Evolutionary conservation across 2,113 vertebrate species (phyloP).

Genomic region (Micromys minutus): DNA sequence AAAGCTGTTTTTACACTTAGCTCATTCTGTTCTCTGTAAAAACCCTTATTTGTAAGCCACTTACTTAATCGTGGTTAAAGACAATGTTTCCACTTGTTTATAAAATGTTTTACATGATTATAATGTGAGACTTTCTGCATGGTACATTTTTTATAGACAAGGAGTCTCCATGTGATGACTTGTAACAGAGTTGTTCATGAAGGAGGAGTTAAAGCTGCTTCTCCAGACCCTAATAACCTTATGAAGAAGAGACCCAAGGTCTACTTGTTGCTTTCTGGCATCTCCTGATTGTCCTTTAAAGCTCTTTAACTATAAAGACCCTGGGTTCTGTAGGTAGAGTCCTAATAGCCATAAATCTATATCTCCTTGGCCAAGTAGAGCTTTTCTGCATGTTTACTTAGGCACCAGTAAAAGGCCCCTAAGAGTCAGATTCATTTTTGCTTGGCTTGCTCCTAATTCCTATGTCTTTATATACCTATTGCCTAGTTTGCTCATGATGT

Average conservation of each 20-base stretch:
- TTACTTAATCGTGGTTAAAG: constrained; percentile 75
- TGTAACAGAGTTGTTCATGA: constrained; percentile 59
- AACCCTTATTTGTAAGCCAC: constrained; percentile 62
- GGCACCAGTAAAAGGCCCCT: constrained; percentile 4
- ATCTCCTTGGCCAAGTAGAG: not conserved
- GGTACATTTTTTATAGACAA: constrained; percentile 52
- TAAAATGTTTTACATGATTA: constrained; percentile 58
- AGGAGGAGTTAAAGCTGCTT: constrained; percentile 61
- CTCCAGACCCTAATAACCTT: constrained; percentile 66
- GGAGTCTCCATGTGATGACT: constrained; percentile 67
- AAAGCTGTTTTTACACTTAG: constrained; percentile 67
- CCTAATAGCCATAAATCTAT: constrained; percentile 64
- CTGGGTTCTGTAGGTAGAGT: not conserved
- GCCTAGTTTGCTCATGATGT: not conserved
- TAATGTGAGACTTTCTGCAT: constrained; percentile 70
- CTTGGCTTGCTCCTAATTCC: not conserved
- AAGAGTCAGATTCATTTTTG: not conserved
- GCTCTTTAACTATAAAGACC: constrained; percentile 61
- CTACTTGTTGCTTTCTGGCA: constrained; percentile 70
- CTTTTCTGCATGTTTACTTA: constrained; percentile 36
- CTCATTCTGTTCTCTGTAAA: constrained; percentile 74
- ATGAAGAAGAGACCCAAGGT: constrained; percentile 39
- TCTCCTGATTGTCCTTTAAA: constrained; percentile 46
- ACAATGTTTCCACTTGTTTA: constrained; percentile 69
- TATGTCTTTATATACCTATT: not conserved